Evolutionary conservation across 2,888 invertebrate species (phyloP).

Genomic region (Camptogramma bilineatum): DNA sequence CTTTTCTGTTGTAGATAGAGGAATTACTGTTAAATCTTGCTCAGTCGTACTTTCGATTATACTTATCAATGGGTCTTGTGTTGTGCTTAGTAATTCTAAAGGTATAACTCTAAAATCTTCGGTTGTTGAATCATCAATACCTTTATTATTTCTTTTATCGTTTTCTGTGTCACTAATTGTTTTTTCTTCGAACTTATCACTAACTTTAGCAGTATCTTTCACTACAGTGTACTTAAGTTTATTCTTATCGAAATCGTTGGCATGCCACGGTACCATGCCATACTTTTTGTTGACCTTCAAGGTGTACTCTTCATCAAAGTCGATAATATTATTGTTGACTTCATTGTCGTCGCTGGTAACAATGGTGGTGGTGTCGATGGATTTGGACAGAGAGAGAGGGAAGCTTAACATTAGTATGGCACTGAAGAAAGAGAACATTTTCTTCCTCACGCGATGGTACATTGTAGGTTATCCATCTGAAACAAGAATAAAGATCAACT

Average conservation of each 20-base stretch:
- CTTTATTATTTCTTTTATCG: conserved; percentile 6
- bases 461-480: conserved; percentile 70
- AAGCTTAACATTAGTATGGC: conserved; percentile 63
- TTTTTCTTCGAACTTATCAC: conserved; percentile 36
- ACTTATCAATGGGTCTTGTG: conserved; percentile 63
- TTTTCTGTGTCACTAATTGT: conserved; percentile 34
- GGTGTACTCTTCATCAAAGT: conserved; percentile 74
- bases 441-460: conserved; percentile 71
- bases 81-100: conserved; percentile 75
- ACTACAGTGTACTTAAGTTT: conserved; percentile 70
- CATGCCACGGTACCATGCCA: conserved; percentile 64
- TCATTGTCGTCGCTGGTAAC: conserved; percentile 52
- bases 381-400: conserved; percentile 53
- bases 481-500: conserved; percentile 53
- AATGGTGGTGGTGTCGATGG: conserved; percentile 53
- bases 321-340: conserved; percentile 72
- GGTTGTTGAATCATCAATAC: conserved; percentile 58
- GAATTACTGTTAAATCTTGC: conserved; percentile 74
- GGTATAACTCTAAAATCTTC: conserved; percentile 73
- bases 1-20: conserved; percentile 66
- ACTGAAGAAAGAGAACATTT: conserved; percentile 63
- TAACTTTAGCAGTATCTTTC: conserved; percentile 48
- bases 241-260: conserved; percentile 65
- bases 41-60: conserved; percentile 70
- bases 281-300: conserved; percentile 71